Evolutionary conservation across 1,140 invertebrate species (phyloP), one percentile per base, ranked within the genome.

Genomic region (Oreohelix idahoensis): DNA sequence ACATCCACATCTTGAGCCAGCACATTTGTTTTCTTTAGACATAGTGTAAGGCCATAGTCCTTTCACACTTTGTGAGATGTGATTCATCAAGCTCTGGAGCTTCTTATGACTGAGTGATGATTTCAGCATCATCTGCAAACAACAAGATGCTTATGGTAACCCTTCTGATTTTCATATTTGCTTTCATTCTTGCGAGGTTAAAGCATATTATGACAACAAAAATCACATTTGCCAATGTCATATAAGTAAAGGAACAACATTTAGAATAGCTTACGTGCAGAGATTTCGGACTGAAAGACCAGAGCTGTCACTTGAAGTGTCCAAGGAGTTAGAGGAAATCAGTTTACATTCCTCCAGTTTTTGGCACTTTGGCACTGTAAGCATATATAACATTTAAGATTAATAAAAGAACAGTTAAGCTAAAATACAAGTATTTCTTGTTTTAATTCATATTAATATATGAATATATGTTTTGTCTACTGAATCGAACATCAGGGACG

Each of bases 261-360:
- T 8, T 29, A 32, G n/a, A 2, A 32, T 2, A 23, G 39, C 71
- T 39, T 39, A 74, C 71, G 0, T 42, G 71, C 71, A 74, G 29
- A 74, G 42, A 20, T 8, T n/a, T 29, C 39, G 71, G 10, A 74
- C 26, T n/a, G 71, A 49, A 8, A 42, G 71, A 39, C 38, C 38
- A 29, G 38, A 8, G 2, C 4, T 8, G 5, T 32, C 71, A 1
- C 4, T 35, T 26, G 38, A 39, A 29, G 39, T n/a, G 23, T 39
- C 71, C 1, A n/a, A n/a, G 0, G n/a, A 26, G 8, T 74, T 39
- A 36, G 71, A 39, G 23, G 38, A 39, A 49, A 74, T 74, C 26
- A 42, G 1, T 23, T 42, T 74, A 49, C 71, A 74, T 74, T 74
- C 38, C 29, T 39, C 71, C 39, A 74, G 71, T 32, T 74, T 74